Conservation (phyloP, 2,113 vertebrate species). For the Leptocoma aspasia region DNA sequence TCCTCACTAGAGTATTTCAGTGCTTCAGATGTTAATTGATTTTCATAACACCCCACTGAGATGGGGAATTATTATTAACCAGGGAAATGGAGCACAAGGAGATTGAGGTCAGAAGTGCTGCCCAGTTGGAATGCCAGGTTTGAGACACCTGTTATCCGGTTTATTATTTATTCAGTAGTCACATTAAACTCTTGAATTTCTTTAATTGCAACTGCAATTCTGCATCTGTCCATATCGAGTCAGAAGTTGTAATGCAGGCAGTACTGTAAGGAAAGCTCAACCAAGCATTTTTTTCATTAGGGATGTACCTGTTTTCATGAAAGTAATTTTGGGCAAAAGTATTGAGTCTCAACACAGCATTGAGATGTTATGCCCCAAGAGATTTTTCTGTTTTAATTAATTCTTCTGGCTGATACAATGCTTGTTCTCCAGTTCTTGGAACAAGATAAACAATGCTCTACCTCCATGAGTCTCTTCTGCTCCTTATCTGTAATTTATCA, state of each 20-base stretch:
- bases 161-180: background rate
- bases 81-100: slow-evolving; percentile 23
- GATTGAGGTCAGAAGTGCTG: slow-evolving; percentile 6
- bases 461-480: background rate
- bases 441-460: background rate
- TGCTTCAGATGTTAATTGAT: slow-evolving; percentile 44
- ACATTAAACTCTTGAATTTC: background rate
- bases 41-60: slow-evolving; percentile 8
- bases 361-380: background rate
- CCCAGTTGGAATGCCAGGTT: background rate
- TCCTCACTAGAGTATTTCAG: background rate
- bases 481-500: background rate
- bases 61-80: slow-evolving; percentile 11
- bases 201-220: background rate
- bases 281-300: background rate
- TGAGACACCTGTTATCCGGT: background rate
- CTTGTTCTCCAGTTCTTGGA: background rate
- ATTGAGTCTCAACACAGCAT: background rate
- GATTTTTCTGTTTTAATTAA: background rate
- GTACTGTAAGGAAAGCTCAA: background rate
- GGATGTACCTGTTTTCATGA: background rate
- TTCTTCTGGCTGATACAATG: background rate
- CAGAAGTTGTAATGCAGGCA: background rate
- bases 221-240: background rate
- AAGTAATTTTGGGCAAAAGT: background rate